Percentiles rank a stretch among this genome's conserved stretches.
phyloP scores from a whole-genome alignment of 2,888 invertebrate genomes.

The Pandemis heparana region DNA sequence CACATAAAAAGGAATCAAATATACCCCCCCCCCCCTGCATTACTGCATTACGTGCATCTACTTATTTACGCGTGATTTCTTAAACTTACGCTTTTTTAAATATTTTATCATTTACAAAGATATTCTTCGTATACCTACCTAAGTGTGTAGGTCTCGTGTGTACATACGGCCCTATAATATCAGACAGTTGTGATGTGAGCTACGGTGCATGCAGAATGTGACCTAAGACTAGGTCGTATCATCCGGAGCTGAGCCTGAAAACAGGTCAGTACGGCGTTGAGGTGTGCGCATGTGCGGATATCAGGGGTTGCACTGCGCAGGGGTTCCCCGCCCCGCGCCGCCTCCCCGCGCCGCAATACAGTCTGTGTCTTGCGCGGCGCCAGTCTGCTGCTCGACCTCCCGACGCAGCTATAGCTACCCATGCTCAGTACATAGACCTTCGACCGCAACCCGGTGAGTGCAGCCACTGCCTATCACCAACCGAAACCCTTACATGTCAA shows the following conservation, averaged over 20 bases:
- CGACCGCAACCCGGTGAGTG: constrained; percentile 70
- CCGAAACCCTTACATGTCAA: constrained; percentile 50
- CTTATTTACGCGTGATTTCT: too few species aligned
- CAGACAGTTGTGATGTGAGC: background rate
- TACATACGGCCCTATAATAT: background rate
- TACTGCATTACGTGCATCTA: too few species aligned
- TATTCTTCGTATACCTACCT: too few species aligned
- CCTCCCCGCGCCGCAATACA: constrained; percentile 37
- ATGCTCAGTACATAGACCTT: constrained; percentile 62
- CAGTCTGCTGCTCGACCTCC: constrained; percentile 48
- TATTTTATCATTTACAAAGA: too few species aligned
- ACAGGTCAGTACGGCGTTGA: constrained; percentile 60
- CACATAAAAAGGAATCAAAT: too few species aligned
- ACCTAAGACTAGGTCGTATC: constrained; percentile 1
- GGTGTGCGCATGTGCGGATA: constrained; percentile 60
- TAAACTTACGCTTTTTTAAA: too few species aligned
- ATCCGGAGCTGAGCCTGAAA: constrained; percentile 56
- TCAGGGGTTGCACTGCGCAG: constrained; percentile 43
- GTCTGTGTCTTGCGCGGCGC: constrained; percentile 22
- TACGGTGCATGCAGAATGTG: constrained; percentile 9
- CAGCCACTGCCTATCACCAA: constrained; percentile 45
- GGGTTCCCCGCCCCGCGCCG: constrained; percentile 50
- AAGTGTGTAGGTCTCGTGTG: background rate
- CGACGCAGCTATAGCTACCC: constrained; percentile 39
- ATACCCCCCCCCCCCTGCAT: too few species aligned